Conservation (phyloP, 2,797 vertebrate species). For the Cichlasoma orientale region DNA sequence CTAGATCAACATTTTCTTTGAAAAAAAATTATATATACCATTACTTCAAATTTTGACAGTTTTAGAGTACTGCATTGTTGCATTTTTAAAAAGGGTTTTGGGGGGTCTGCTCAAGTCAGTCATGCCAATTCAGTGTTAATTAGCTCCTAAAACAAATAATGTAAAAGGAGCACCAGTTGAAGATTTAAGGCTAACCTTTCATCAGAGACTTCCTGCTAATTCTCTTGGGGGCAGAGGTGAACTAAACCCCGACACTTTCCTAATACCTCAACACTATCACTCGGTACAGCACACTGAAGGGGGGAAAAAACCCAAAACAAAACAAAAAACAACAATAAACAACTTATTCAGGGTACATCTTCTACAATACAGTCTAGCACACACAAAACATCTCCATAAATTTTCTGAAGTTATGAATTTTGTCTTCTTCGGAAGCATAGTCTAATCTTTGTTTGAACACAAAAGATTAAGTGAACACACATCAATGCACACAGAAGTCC, state of each 20-base stretch:
- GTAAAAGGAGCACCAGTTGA: constrained; percentile 42
- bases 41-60: constrained; percentile 8
- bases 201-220: constrained; percentile 62
- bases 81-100: constrained; percentile 12
- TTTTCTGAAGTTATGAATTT: constrained; percentile 75
- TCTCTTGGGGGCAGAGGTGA: constrained; percentile 23
- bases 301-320: not conserved
- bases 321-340: constrained; percentile 12
- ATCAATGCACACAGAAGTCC: constrained; percentile 84
- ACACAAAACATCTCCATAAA: constrained; percentile 74
- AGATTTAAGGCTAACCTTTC: constrained; percentile 71
- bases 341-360: constrained; percentile 66
- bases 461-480: constrained; percentile 82
- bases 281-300: constrained; percentile 1
- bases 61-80: constrained; percentile 33
- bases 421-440: constrained; percentile 80
- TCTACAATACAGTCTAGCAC: constrained; percentile 80
- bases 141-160: constrained; percentile 40
- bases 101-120: constrained; percentile 13
- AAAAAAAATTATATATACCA: not conserved
- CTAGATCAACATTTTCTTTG: constrained; percentile 45
- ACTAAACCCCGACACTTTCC: constrained; percentile 45
- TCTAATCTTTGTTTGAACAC: constrained; percentile 84
- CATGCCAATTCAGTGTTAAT: constrained; percentile 47
- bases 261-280: constrained; percentile 73